Evolutionary conservation across 2,888 invertebrate genomes (phyloP).

Genomic region (Lapara coniferarum): DNA sequence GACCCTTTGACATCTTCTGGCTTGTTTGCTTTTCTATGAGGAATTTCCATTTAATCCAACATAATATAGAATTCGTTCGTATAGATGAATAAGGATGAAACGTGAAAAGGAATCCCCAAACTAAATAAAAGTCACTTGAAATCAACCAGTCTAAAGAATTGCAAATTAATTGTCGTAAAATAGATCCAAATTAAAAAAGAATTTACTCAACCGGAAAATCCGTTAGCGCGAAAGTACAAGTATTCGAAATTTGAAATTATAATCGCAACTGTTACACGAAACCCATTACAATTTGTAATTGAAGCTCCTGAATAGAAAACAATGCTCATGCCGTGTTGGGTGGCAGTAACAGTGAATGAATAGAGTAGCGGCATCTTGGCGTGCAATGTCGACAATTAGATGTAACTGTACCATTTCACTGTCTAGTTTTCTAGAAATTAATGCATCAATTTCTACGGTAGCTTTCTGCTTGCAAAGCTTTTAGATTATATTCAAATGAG

Average conservation of each 20-base stretch:
- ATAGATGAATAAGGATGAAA: too few species aligned
- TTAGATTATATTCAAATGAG: not conserved
- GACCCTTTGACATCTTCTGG: too few species aligned
- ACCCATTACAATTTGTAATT: conserved; percentile 2
- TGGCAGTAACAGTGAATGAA: conserved; percentile 13
- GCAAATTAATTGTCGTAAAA: too few species aligned
- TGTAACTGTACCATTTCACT: conserved; percentile 11
- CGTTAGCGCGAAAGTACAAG: conserved; percentile 3
- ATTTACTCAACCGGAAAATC: not conserved
- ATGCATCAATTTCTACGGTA: conserved; percentile 6
- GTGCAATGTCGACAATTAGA: conserved; percentile 7
- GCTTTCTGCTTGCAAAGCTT: not conserved
- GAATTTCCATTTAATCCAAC: too few species aligned
- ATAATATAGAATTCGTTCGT: too few species aligned
- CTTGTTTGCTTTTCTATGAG: too few species aligned
- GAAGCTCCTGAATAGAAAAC: conserved; percentile 10
- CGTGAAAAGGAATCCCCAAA: too few species aligned
- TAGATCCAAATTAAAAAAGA: not conserved
- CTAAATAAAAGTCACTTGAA: too few species aligned
- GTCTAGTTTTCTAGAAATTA: conserved; percentile 6
- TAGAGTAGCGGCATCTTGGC: conserved; percentile 15
- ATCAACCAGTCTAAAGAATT: too few species aligned
- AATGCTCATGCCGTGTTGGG: not conserved
- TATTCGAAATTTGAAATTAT: conserved; percentile 13
- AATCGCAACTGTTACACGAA: conserved; percentile 19